phyloP scores from a whole-genome alignment of 2,113 vertebrate genomes.

The Campylomormyrus numenius region DNA sequence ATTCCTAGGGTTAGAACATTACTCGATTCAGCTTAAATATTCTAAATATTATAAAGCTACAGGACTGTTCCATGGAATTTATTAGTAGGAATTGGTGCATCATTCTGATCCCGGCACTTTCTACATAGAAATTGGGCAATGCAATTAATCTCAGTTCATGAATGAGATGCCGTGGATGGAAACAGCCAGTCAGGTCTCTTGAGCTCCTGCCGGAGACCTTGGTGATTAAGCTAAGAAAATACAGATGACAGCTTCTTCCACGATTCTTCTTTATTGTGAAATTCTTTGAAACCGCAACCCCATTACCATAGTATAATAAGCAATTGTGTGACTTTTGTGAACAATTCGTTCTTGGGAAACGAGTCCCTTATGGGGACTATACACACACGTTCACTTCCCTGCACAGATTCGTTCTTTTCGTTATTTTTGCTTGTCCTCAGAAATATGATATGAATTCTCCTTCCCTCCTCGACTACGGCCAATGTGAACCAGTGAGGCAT shows the following conservation, averaged over 20 bases:
- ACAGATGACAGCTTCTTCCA: neutral
- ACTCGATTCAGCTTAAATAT: neutral
- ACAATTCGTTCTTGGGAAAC: neutral
- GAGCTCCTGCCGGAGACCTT: neutral
- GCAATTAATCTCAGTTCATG: conserved; percentile 31
- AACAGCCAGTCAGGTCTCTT: neutral
- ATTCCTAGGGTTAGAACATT: neutral
- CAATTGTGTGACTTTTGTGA: neutral
- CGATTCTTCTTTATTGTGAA: conserved; percentile 10
- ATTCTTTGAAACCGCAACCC: conserved; percentile 14
- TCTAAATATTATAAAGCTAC: neutral
- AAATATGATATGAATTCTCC: neutral
- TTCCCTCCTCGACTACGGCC: too few species aligned
- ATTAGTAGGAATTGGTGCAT: conserved; percentile 25
- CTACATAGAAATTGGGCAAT: conserved; percentile 28
- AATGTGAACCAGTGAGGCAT: too few species aligned
- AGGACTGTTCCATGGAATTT: neutral
- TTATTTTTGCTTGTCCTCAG: neutral
- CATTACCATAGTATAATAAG: neutral
- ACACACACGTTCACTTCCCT: neutral
- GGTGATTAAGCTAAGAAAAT: conserved; percentile 1
- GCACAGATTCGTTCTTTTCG: neutral
- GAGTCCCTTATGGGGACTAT: neutral
- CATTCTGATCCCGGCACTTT: conserved; percentile 36
- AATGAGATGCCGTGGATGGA: conserved; percentile 19